Percentiles rank a stretch among this genome's conserved stretches.
Conservation (phyloP, 2,797 vertebrate species). For the Myotis myotis region DNA sequence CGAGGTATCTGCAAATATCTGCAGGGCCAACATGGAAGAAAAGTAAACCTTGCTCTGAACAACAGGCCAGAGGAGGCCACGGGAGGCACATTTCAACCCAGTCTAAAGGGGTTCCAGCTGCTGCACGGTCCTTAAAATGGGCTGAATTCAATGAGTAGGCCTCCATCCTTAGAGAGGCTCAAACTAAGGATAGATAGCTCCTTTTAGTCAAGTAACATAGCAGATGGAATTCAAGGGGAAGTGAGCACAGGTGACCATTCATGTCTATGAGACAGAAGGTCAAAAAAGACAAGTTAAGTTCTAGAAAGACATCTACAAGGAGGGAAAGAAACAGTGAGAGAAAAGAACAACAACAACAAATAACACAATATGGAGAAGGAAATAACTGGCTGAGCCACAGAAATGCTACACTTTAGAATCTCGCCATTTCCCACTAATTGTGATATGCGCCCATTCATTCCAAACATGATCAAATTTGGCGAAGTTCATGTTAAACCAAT, state of each 20-base stretch:
- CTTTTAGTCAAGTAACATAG: neutral
- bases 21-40: neutral
- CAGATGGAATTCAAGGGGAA: neutral
- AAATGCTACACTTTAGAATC: neutral
- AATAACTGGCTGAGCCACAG: neutral
- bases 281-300: neutral
- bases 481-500: conserved; percentile 38
- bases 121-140: neutral
- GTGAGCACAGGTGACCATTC: neutral
- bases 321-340: neutral
- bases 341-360: neutral
- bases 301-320: neutral
- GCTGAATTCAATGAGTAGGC: neutral
- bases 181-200: neutral
- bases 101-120: neutral
- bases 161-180: neutral
- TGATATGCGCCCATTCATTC: neutral
- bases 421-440: neutral
- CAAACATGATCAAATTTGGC: neutral
- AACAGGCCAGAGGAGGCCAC: neutral
- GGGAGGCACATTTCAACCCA: neutral
- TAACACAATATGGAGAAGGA: neutral
- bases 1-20: neutral
- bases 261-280: neutral
- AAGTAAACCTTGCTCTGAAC: neutral